A percentile compares a stretch with the other conserved stretches of the same genome.
These are phyloP conservation scores for Rhimphoctona megacephalus DNA, from an alignment of 2,888 invertebrate genomes.

Conservation along the genomic window DNA sequence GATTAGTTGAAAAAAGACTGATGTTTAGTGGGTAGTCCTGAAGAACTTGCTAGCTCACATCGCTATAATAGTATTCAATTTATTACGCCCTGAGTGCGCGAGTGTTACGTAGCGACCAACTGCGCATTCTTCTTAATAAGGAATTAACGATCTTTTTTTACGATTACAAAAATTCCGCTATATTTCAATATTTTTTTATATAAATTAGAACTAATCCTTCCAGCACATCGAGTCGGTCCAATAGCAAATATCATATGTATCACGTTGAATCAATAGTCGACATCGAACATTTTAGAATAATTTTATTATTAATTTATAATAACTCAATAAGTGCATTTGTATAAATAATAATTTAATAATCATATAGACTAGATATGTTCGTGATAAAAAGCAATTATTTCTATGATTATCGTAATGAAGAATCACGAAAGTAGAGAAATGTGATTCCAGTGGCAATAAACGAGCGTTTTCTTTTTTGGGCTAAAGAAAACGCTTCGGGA, in stretches of 20 bases:
- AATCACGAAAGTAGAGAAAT: conserved; percentile 53
- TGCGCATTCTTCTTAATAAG: neutral
- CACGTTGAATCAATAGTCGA: no score
- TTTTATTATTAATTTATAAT: neutral
- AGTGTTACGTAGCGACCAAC: neutral
- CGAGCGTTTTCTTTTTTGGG: conserved; percentile 67
- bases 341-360: neutral
- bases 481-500: conserved; percentile 53
- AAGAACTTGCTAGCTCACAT: neutral
- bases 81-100: neutral
- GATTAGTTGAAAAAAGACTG: conserved; percentile 17
- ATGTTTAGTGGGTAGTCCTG: neutral
- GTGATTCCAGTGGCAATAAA: conserved; percentile 48
- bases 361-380: conserved; percentile 10
- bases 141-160: neutral
- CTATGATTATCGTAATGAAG: conserved; percentile 20
- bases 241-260: no score
- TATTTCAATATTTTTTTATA: no score
- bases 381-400: conserved; percentile 41
- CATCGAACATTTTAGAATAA: neutral
- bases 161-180: neutral
- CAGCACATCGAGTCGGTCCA: no score
- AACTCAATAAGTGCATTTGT: neutral
- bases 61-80: neutral
- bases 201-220: no score